phyloP scores from a whole-genome alignment of 1,140 invertebrate genomes.

The Aphis gossypii region DNA sequence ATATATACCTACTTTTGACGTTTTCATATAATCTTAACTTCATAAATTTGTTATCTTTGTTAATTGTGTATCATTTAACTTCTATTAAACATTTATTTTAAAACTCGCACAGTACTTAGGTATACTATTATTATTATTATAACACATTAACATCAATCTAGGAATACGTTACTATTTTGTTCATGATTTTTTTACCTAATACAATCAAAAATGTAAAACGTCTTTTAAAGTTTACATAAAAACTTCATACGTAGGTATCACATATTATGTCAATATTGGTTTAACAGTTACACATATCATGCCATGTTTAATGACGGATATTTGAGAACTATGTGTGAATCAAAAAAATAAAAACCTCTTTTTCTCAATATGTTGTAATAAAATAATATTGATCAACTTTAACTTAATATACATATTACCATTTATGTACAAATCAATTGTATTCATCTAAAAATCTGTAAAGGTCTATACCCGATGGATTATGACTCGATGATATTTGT shows the following conservation, averaged over 20 bases:
- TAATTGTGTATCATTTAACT: background rate
- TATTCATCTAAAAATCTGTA: background rate
- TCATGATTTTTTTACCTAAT: background rate
- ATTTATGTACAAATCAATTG: background rate
- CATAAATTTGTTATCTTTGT: background rate
- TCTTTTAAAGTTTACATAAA: no score
- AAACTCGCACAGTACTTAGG: background rate
- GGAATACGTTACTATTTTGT: background rate
- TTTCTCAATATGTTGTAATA: no score
- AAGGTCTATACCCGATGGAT: no score
- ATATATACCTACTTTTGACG: background rate
- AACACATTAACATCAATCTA: background rate
- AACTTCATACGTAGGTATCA: no score
- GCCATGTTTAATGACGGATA: background rate
- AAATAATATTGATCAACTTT: no score
- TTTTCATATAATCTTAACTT: background rate
- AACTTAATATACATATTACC: no score
- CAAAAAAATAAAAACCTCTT: background rate
- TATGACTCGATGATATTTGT: background rate
- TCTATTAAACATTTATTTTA: background rate
- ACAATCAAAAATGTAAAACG: no score
- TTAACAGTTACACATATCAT: background rate
- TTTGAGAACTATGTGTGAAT: background rate
- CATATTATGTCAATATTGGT: background rate
- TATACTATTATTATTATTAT: background rate